Evolutionary conservation across 2,888 invertebrate species (phyloP), one percentile per base, ranked within the genome.

Genomic region (Lochmaea crataegi): DNA sequence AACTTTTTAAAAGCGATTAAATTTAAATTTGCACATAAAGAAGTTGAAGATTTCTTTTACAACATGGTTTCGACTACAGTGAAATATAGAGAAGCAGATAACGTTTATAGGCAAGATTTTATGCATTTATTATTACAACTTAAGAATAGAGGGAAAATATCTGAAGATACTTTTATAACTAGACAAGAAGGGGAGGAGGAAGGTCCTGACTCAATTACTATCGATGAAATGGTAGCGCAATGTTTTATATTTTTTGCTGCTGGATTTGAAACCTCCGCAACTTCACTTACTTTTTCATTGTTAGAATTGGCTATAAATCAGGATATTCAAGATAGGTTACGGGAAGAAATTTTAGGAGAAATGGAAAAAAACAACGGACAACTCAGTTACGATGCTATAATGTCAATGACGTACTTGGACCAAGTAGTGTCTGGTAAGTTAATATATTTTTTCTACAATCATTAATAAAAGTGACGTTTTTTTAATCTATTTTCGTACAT

Each of bases 71-170:
- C 45, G 16, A 10, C n/a, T 18, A 73, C 65, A 9, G 61, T 68
- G 1, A 82, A 87, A 0, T 86, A 87, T 69, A 83, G 90, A 11
- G 87, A 87, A 75, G 82, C 83, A 16, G 86, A 88, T 75, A 85
- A 88, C 1, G 76, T 90, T 0, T 80, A 78, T 0, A 82, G 89
- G 14, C 89, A 89, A 68, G 90, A 90, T 82, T 90, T 91, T 75
- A 82, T 91, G 74, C 89, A 91, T 71, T 79, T 90, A 2, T 82
- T 90, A 65, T 83, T 89, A 22, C 86, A 90, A 56, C 76, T 90
- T 45, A 88, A 81, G 53, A 80, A 79, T 63, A 82, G 85, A 2
- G 70, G 82, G 3, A 86, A 87, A 76, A 80, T 89, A 2, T 76
- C 81, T 1, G 73, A 78, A 0, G 80, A 83, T 85, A 2, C 86